A percentile compares a stretch with the other conserved stretches of the same genome.
Evolutionary conservation across 37 sponge, comb jelly and placozoan genomes (phyloP).

Genomic region (Mnemiopsis leidyi): DNA sequence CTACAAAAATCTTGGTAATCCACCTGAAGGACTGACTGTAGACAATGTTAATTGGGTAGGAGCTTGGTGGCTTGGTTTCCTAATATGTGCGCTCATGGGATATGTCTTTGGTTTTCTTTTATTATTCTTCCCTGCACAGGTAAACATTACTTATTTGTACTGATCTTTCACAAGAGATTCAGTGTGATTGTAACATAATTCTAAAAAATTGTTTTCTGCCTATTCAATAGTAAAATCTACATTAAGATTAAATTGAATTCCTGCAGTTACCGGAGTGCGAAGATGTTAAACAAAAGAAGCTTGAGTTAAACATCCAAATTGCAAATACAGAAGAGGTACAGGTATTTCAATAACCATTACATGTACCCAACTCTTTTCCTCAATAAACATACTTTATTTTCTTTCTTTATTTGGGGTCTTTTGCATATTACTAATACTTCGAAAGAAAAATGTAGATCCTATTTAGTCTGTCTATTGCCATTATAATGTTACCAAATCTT

Average conservation of each 20-base stretch:
- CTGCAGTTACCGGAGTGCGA: slow-evolving; percentile 62
- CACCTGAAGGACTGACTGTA: slow-evolving; percentile 59
- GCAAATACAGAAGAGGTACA: slow-evolving; percentile 39
- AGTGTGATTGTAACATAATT: too few species aligned
- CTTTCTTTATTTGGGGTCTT: too few species aligned
- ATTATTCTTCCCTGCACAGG: slow-evolving; percentile 52
- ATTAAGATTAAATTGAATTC: background rate
- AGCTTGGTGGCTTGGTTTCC: slow-evolving; percentile 90
- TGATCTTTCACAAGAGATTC: too few species aligned
- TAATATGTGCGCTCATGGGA: slow-evolving; percentile 66
- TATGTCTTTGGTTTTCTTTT: slow-evolving; percentile 13
- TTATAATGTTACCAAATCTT: too few species aligned
- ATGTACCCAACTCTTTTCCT: background rate
- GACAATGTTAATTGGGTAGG: slow-evolving; percentile 82
- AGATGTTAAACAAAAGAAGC: slow-evolving; percentile 47
- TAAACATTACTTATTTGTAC: too few species aligned
- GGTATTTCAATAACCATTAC: background rate
- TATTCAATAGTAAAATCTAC: too few species aligned
- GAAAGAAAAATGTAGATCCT: too few species aligned
- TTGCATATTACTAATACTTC: too few species aligned
- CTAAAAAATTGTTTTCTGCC: too few species aligned
- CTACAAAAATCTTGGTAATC: slow-evolving; percentile 74
- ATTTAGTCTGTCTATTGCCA: too few species aligned
- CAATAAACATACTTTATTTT: background rate
- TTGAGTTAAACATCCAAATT: slow-evolving; percentile 57